Evolutionary conservation across 2,113 vertebrate species (phyloP).

Genomic region (Nematolebias whitei): DNA sequence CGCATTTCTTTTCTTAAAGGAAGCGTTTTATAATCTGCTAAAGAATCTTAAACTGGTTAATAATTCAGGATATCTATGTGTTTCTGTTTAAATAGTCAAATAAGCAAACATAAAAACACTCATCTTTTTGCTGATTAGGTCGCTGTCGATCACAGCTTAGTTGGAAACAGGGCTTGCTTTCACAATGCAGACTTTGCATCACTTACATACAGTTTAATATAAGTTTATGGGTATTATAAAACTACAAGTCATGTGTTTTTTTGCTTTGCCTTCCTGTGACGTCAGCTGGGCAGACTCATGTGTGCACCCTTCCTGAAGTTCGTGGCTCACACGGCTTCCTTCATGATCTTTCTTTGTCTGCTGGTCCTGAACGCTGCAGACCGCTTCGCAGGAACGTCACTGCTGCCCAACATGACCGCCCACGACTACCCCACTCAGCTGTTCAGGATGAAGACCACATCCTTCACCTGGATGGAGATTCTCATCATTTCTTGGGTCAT

Average conservation of each 20-base stretch:
- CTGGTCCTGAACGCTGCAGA: constrained; percentile 95
- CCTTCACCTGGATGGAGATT: constrained; percentile 96
- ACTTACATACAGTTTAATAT: too few relatives aligned
- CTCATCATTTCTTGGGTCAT: constrained; percentile 97
- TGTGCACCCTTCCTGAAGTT: constrained; percentile 96
- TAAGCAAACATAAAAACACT: too few relatives aligned
- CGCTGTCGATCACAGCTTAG: too few relatives aligned
- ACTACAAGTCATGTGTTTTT: not conserved
- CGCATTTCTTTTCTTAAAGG: not conserved
- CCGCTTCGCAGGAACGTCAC: constrained; percentile 90
- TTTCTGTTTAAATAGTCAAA: too few relatives aligned
- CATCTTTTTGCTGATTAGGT: too few relatives aligned
- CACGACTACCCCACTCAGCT: constrained; percentile 90
- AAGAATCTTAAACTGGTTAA: not conserved
- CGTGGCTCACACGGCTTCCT: constrained; percentile 94
- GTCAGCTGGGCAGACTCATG: constrained; percentile 91
- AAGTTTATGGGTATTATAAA: not conserved
- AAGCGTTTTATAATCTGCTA: not conserved
- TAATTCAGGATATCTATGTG: too few relatives aligned
- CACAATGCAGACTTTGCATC: too few relatives aligned
- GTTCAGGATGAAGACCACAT: constrained; percentile 95
- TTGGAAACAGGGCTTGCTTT: too few relatives aligned
- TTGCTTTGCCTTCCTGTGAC: not conserved
- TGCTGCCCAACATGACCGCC: constrained; percentile 91
- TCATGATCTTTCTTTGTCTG: constrained; percentile 92